These are phyloP conservation scores for Podarcis siculus DNA, from an alignment of 2,797 vertebrate genomes.

Conservation along the genomic window DNA sequence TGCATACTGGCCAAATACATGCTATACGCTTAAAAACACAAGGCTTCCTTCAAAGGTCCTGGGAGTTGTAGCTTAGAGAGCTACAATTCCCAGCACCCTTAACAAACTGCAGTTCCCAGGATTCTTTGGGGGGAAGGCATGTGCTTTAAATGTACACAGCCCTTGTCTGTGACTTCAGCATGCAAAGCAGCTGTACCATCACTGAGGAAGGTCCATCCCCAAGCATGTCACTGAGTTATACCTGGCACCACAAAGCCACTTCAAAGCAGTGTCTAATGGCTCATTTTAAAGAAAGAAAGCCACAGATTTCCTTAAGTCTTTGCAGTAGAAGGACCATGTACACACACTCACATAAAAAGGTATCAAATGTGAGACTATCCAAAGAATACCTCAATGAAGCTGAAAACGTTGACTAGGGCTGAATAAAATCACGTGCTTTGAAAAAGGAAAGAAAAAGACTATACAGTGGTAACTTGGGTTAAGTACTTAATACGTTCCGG, in stretches of 20 bases:
- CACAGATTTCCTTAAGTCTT: neutral
- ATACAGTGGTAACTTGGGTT: no score
- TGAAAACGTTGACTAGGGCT: neutral
- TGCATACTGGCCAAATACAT: no score
- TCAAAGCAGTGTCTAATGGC: slow-evolving; percentile 22
- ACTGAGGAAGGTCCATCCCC: neutral
- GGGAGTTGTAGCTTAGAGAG: no score
- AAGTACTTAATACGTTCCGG: no score
- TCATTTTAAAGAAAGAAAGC: slow-evolving; percentile 27
- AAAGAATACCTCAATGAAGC: neutral
- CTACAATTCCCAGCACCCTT: no score
- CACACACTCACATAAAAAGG: neutral
- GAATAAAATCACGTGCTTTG: neutral
- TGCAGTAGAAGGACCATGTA: neutral
- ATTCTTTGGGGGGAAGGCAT: no score
- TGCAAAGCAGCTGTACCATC: neutral
- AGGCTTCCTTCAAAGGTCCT: no score
- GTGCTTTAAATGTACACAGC: no score
- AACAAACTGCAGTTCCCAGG: no score
- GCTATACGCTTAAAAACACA: no score
- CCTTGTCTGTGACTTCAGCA: no score
- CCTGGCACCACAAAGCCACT: slow-evolving; percentile 40
- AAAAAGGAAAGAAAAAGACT: no score
- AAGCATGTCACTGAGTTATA: neutral
- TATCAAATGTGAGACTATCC: neutral